Percentiles rank a stretch among this genome's conserved stretches.
phyloP scores from a whole-genome alignment of 2,797 vertebrate species.

The Nasua narica region DNA sequence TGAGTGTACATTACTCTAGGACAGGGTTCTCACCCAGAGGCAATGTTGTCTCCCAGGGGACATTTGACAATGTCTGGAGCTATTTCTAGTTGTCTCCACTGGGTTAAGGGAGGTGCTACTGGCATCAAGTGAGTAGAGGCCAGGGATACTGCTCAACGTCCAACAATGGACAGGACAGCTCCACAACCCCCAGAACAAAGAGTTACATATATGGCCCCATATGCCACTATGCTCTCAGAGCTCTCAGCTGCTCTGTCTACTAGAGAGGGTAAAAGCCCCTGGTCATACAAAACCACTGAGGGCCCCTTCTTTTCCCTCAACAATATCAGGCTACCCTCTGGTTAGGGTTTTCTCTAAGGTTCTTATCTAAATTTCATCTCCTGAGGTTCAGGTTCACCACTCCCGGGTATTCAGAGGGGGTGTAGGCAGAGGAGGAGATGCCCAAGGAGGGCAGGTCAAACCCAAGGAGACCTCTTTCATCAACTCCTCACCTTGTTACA shows the following conservation, averaged over 20 bases:
- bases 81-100: neutral
- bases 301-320: neutral
- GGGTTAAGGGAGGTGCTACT: no score
- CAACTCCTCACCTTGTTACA: neutral
- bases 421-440: neutral
- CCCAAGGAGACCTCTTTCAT: neutral
- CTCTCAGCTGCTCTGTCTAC: neutral
- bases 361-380: neutral
- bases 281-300: neutral
- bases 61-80: no score
- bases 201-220: neutral
- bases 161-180: no score
- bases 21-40: neutral
- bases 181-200: neutral
- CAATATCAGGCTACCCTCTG: neutral
- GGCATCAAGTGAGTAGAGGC: neutral
- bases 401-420: neutral
- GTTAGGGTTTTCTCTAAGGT: neutral
- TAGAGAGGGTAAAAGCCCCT: accelerated
- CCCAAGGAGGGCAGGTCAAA: neutral
- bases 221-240: neutral
- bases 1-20: neutral
- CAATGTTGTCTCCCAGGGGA: neutral
- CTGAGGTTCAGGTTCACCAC: neutral
- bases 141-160: neutral